Evolutionary conservation across 2,888 invertebrate genomes (phyloP).

Genomic region (Papilio protenor): DNA sequence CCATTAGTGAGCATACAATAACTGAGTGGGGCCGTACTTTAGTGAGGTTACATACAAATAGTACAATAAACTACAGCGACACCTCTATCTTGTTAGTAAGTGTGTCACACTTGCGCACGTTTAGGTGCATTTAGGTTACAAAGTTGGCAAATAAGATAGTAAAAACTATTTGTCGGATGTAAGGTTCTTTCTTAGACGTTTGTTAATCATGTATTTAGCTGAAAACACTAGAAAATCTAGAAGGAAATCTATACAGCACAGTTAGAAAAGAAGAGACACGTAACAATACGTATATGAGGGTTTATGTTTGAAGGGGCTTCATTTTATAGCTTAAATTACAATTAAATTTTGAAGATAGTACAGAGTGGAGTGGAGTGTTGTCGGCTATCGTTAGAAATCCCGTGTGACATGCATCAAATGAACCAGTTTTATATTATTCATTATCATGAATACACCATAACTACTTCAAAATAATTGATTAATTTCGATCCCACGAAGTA

Average conservation of each 20-base stretch:
- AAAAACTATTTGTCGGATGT: not conserved
- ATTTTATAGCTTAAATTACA: not conserved
- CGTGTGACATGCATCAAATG: not conserved
- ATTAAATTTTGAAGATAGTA: not conserved
- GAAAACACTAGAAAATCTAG: not conserved
- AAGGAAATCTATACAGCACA: not conserved
- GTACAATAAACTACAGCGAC: slow-evolving; percentile 7
- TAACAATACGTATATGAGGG: not conserved
- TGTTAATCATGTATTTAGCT: not conserved
- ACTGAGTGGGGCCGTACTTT: not conserved
- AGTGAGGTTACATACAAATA: not conserved
- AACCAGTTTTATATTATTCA: not conserved
- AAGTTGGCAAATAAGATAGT: not conserved
- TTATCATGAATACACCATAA: too few species aligned
- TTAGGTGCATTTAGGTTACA: slow-evolving; percentile 17
- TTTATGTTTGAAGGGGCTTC: not conserved
- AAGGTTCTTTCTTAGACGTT: not conserved
- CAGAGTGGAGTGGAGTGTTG: not conserved
- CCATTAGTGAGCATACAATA: not conserved
- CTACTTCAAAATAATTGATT: not conserved
- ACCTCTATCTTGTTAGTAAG: slow-evolving; percentile 15
- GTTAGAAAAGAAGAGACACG: not conserved
- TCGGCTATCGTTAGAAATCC: not conserved
- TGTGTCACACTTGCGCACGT: slow-evolving; percentile 1
- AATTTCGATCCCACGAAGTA: too few species aligned